These are phyloP conservation scores for Microdon myrmicae DNA, from an alignment of 2,888 invertebrate genomes.

Conservation along the genomic window DNA sequence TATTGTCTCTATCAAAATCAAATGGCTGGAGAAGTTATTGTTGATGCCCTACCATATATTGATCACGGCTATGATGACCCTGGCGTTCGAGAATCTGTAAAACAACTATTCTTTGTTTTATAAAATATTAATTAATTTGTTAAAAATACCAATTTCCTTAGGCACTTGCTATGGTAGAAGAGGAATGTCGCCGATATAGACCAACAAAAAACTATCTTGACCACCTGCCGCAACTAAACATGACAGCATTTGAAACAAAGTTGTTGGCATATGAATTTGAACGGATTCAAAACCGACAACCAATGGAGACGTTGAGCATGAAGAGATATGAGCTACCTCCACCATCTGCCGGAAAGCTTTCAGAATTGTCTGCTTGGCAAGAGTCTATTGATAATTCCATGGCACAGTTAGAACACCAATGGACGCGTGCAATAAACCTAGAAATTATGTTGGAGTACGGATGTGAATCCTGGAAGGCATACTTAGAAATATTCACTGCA, in stretches of 20 bases:
- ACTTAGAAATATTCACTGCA: constrained; percentile 82
- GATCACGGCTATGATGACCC: constrained; percentile 99
- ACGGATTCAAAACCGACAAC: constrained; percentile 86
- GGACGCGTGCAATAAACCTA: constrained; percentile 87
- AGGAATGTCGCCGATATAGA: constrained; percentile 94
- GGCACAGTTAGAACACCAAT: constrained; percentile 93
- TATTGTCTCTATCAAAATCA: no score
- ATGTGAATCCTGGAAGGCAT: constrained; percentile 90
- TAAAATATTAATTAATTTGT: background rate
- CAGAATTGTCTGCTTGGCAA: constrained; percentile 91
- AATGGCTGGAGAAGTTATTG: constrained; percentile 86
- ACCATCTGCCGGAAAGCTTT: constrained; percentile 90
- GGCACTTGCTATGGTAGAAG: constrained; percentile 97
- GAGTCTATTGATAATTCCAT: constrained; percentile 96
- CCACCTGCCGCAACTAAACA: constrained; percentile 80
- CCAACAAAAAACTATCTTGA: constrained; percentile 99
- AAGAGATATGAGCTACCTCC: constrained; percentile 96
- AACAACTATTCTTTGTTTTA: constrained; percentile 47
- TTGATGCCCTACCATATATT: constrained; percentile 96
- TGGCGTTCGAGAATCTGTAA: constrained; percentile 94
- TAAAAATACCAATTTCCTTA: constrained; percentile 63
- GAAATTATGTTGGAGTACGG: constrained; percentile 93
- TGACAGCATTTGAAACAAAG: constrained; percentile 89
- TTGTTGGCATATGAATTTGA: constrained; percentile 93
- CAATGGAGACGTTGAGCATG: constrained; percentile 97